Percentiles rank a stretch among this genome's conserved stretches.
Evolutionary conservation across 2,113 vertebrate species (phyloP).

Genomic region (Microcebus lehilahytsara): DNA sequence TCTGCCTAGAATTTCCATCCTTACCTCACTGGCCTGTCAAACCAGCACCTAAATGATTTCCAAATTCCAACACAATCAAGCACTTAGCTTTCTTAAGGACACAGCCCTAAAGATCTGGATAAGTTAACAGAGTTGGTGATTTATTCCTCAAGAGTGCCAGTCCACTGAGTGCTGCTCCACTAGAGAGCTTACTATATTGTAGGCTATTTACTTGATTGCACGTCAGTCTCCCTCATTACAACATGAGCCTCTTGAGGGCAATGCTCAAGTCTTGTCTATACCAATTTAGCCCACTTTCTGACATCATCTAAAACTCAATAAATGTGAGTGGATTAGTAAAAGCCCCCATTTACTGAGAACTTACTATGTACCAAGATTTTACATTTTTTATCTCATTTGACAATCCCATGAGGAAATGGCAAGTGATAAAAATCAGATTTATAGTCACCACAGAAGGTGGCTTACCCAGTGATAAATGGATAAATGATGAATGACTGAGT

Average conservation of each 20-base stretch:
- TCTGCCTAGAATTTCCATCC: neutral
- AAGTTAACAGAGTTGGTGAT: neutral
- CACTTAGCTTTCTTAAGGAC: neutral
- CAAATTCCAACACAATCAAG: neutral
- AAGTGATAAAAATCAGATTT: neutral
- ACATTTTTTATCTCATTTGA: neutral
- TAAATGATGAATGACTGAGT: neutral
- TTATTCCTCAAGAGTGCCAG: neutral
- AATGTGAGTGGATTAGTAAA: neutral
- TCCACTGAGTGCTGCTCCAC: neutral
- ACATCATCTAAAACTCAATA: conserved; percentile 15
- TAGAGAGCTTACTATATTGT: neutral
- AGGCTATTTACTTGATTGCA: neutral
- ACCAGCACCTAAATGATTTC: neutral
- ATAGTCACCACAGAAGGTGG: neutral
- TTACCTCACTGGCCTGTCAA: neutral
- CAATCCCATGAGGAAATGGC: neutral
- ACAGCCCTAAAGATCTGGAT: neutral
- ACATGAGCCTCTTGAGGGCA: neutral
- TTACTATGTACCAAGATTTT: neutral
- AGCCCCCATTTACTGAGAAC: neutral
- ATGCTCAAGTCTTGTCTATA: neutral
- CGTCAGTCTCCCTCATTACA: neutral
- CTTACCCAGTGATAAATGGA: neutral
- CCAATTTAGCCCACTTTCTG: neutral